Evolutionary conservation across 2,797 vertebrate genomes (phyloP).

Genomic region (Cryptoprocta ferox): DNA sequence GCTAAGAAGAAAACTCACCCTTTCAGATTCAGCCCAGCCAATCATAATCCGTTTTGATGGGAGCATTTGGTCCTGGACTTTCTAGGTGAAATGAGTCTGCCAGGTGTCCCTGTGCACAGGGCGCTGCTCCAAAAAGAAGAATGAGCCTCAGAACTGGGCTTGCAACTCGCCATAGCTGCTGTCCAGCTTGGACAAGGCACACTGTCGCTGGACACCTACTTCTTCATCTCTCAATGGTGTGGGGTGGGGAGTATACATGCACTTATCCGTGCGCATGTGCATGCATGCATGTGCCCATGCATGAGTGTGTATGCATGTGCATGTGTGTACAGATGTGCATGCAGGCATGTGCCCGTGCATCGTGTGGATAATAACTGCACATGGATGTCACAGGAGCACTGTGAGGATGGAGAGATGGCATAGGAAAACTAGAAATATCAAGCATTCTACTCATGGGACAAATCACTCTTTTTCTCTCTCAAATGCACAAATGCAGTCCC

Average conservation of each 20-base stretch:
- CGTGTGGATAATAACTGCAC: not conserved
- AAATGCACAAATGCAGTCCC: not conserved
- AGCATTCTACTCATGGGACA: not conserved
- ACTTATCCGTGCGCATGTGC: not conserved
- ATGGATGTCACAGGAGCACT: not conserved
- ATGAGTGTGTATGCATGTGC: not conserved
- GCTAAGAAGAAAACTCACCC: not conserved
- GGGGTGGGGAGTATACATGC: not conserved
- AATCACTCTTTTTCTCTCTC: not conserved
- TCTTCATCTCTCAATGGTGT: not conserved
- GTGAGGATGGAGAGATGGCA: not conserved
- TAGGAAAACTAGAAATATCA: not conserved
- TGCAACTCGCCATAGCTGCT: not conserved
- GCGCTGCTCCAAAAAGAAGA: not conserved
- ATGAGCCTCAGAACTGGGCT: not conserved
- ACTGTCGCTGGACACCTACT: not conserved
- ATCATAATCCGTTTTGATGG: not conserved
- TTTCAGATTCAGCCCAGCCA: not conserved
- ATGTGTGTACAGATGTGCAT: not conserved
- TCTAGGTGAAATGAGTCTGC: not conserved
- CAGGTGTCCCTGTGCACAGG: no score
- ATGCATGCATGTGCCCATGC: no score
- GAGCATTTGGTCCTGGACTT: not conserved
- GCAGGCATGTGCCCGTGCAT: not conserved
- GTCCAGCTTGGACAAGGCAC: not conserved